Percentiles rank a stretch among this genome's conserved stretches.
phyloP scores from a whole-genome alignment of 1,140 invertebrate genomes.

The Drosophila ambigua region DNA sequence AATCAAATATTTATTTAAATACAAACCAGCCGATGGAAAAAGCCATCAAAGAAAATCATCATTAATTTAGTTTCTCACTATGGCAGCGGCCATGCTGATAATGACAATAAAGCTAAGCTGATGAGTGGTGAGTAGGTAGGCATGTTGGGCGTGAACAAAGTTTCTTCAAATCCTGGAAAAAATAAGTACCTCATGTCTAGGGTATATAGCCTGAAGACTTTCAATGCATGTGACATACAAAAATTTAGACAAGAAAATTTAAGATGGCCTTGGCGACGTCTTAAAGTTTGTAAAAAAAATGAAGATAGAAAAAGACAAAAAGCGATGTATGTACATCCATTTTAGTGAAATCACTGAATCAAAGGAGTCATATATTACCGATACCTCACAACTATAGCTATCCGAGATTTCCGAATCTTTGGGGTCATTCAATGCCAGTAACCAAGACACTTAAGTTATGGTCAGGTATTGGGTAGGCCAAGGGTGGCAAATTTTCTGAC shows the following conservation, averaged over 20 bases:
- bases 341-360: conserved; percentile 39
- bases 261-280: conserved; percentile 33
- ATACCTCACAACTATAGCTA: conserved; percentile 58
- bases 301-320: not conserved
- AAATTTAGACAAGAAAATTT: conserved; percentile 35
- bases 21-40: conserved; percentile 53
- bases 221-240: not conserved
- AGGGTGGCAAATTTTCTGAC: conserved; percentile 13
- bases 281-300: conserved; percentile 35
- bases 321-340: conserved; percentile 52
- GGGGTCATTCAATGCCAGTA: conserved; percentile 28
- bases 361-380: conserved; percentile 72
- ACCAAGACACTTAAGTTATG: conserved; percentile 3
- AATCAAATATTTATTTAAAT: conserved; percentile 82
- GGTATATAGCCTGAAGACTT: not conserved
- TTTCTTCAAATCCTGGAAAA: conserved; percentile 30
- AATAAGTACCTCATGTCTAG: conserved; percentile 55
- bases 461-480: conserved; percentile 6
- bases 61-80: conserved; percentile 78
- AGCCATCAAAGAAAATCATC: conserved; percentile 65
- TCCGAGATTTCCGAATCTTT: conserved; percentile 40
- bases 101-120: conserved; percentile 48
- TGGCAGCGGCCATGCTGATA: conserved; percentile 51
- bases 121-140: conserved; percentile 21
- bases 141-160: conserved; percentile 62